Conservation (phyloP, 2,888 invertebrate species). For the Noctua janthina region DNA sequence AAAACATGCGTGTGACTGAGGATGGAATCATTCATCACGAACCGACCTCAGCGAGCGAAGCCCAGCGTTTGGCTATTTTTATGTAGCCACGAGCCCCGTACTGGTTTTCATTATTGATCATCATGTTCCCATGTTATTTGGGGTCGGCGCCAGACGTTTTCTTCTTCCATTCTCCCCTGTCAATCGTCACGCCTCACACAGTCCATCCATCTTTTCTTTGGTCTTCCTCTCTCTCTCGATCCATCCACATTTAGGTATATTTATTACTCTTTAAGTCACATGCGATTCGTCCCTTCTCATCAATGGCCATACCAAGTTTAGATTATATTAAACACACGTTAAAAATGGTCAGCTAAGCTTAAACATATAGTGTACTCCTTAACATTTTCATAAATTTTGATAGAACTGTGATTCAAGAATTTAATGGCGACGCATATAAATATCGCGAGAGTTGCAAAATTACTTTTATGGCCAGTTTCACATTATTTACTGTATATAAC, state of each 20-base stretch:
- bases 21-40: background rate
- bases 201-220: no score
- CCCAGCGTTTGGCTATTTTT: background rate
- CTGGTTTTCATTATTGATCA: background rate
- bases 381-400: slow-evolving; percentile 35
- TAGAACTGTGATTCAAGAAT: slow-evolving; percentile 47
- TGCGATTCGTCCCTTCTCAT: no score
- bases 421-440: slow-evolving; percentile 54
- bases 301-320: no score
- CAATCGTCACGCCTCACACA: no score
- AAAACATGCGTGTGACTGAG: background rate
- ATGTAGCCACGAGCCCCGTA: background rate
- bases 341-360: background rate
- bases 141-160: no score
- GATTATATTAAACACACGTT: background rate
- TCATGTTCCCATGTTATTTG: no score
- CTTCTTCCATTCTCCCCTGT: no score
- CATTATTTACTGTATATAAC: slow-evolving; percentile 67
- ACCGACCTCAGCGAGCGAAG: background rate
- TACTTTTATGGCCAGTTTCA: slow-evolving; percentile 68
- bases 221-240: no score
- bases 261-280: no score
- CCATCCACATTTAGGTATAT: no score
- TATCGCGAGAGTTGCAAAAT: slow-evolving; percentile 65
- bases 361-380: slow-evolving; percentile 6